Percentiles rank a stretch among this genome's conserved stretches.
Evolutionary conservation across 2,797 vertebrate species (phyloP).

Genomic region (Erethizon dorsatum): DNA sequence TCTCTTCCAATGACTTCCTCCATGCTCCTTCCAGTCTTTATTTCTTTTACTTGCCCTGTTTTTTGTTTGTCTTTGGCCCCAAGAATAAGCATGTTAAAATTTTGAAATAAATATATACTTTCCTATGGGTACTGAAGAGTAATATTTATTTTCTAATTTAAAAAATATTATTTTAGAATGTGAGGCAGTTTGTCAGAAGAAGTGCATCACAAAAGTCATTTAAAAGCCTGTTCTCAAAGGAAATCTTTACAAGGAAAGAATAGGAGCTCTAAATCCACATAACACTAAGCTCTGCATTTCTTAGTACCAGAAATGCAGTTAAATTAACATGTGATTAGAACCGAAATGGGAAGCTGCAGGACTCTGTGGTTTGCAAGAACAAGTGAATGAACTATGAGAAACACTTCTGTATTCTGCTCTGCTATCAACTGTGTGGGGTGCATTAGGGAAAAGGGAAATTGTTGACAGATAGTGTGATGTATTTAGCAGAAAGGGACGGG

Average conservation of each 20-base stretch:
- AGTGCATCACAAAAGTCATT: not conserved
- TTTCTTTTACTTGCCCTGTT: not conserved
- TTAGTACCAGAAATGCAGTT: constrained; percentile 62
- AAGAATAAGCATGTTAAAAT: constrained; percentile 8
- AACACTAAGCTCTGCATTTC: not conserved
- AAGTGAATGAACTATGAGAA: not conserved
- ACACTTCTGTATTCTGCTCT: constrained; percentile 11
- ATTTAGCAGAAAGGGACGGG: not conserved
- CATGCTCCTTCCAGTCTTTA: not conserved
- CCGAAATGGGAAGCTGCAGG: constrained; percentile 53
- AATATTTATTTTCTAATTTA: constrained; percentile 26
- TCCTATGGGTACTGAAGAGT: not conserved
- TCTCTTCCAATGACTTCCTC: not conserved
- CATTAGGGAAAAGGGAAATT: constrained; percentile 36
- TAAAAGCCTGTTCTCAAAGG: constrained; percentile 39
- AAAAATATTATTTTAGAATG: constrained; percentile 27
- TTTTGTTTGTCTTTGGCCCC: constrained; percentile 17
- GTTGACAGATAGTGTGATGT: not conserved
- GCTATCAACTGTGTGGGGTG: not conserved
- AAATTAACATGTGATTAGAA: constrained; percentile 4
- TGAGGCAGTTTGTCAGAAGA: constrained; percentile 57
- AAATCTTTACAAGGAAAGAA: constrained; percentile 52
- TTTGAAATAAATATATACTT: not conserved
- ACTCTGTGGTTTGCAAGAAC: constrained; percentile 19
- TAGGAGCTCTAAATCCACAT: not conserved